Evolutionary conservation across 1,140 invertebrate species (phyloP), one percentile per base, ranked within the genome.

Genomic region (Cyrtorhinus lividipennis): DNA sequence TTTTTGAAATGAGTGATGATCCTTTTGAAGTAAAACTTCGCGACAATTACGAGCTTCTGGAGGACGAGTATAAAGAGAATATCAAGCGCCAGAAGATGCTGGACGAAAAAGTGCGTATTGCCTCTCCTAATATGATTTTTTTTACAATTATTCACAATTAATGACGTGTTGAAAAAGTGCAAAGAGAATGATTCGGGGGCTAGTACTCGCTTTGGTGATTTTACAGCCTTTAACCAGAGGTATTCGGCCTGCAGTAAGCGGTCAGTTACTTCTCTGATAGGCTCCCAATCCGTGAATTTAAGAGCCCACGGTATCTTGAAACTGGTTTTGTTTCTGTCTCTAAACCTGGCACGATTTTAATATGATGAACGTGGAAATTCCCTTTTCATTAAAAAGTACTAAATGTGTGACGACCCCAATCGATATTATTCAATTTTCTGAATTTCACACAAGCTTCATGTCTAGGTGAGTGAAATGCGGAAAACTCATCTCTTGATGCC

Each of bases 11-110:
- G 72, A 88, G 86, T 66, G 96, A 99, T 73, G 95, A 99, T 83
- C 93, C 94, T 1, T 98, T 99, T 72, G 95, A 99, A 78, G 92
- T 98, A 0, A 92, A 91, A 70, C 76, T 99, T 1, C 80, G 93
- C 1, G 92, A 97, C 69, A 98, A 97, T 73, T 98, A 94, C 73
- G 94, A 97, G 71, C 76, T 98, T 0, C 71, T 97, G 22, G 92
- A 93, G 70, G 95, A 99, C 72, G 96, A 99, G 74, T 95, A 94
- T 68, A 86, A 90, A 69, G 95, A 99, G 71, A 93, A 89, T 71
- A 78, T 94, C 65, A 95, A 96, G 71, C 76, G 96, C n/a, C 81
- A 87, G 64, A 83, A 87, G 61, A 88, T 96, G 76, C 75, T 98
- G 15, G 92, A 96, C 69, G 81, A 87, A 2, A 93, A 93, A 76